A percentile compares a stretch with the other conserved stretches of the same genome.
Conservation (phyloP, 35 echinoderm and acorn worm species). For the Lytechinus pictus region DNA sequence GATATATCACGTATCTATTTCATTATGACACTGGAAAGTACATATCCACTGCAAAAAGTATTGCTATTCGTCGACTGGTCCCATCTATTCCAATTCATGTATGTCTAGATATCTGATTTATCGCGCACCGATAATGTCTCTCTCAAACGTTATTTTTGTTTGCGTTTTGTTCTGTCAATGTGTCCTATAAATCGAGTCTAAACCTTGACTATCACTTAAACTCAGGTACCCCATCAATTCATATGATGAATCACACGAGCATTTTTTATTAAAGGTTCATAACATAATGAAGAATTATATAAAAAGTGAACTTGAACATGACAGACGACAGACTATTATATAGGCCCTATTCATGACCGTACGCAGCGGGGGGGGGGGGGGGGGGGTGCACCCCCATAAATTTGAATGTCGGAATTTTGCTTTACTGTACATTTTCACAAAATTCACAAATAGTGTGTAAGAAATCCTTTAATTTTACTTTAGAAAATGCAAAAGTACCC, state of each 20-base stretch:
- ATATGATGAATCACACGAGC: background rate
- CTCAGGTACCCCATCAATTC: background rate
- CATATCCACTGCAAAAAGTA: background rate
- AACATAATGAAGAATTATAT: background rate
- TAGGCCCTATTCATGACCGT: too few species aligned
- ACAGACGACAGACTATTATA: too few species aligned
- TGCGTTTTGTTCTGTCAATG: background rate
- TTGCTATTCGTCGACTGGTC: background rate
- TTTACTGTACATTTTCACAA: too few species aligned
- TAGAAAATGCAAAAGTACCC: too few species aligned
- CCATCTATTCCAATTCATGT: conserved; percentile 30
- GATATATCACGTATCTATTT: background rate
- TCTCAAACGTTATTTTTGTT: background rate
- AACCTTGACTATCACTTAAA: background rate
- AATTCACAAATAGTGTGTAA: too few species aligned
- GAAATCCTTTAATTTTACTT: too few species aligned
- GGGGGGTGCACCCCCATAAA: too few species aligned
- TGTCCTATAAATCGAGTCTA: background rate
- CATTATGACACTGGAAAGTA: background rate
- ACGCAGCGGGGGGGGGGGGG: too few species aligned
- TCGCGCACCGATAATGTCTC: conserved; percentile 7
- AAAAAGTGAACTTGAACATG: background rate
- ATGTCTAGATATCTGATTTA: background rate
- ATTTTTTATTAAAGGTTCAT: background rate
- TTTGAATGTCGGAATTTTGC: too few species aligned